Base-by-base conservation (phyloP, 2,888 invertebrate species). In the Keiferia lycopersicella region DNA sequence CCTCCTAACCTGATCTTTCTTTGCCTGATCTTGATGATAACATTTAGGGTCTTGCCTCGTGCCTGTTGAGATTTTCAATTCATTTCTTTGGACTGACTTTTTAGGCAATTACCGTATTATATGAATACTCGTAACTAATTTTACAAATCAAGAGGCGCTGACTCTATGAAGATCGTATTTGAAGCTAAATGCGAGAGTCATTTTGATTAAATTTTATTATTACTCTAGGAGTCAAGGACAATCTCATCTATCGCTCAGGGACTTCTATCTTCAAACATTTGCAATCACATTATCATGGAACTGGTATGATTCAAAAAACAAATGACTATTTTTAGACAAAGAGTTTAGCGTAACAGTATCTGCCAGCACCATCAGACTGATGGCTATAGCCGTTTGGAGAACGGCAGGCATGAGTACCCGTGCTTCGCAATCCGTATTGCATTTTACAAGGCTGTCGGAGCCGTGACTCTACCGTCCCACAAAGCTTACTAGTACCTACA, bases 401-500 rank as follows among this genome's bases (percentile, higher is more conserved):
- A 45, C 45, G 45, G 45, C 45, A 45, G 16, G 45, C 45, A n/a
- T 45, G n/a, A 45, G 45, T n/a, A 34, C 34, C 8, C 4, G 45
- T 45, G 16, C 45, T 45, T 45, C 45, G 45, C 45, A 45, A 45
- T 45, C 16, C 16, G 45, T 45, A 45, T 16, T 45, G 41, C 45
- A 34, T 7, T 8, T 34, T 26, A 10, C 34, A 45, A 45, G 45
- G 45, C 45, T 45, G 45, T 16, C 45, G 45, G 45, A 16, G 45
- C 45, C 45, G 45, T 45, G 45, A 45, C 45, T 45, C 45, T 45
- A 45, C 45, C 45, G 45, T 45, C 45, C 45, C 45, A 45, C 45
- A 16, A 16, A 45, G 45, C 6, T n/a, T 16, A 45, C n/a, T 10
- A 8, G 34, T 10, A 34, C 34, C 26, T 2, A 2, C 45, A 45